These are phyloP conservation scores for Exaiptasia diaphana DNA, from an alignment of 64 coral and sea anemone genomes.

Conservation along the genomic window DNA sequence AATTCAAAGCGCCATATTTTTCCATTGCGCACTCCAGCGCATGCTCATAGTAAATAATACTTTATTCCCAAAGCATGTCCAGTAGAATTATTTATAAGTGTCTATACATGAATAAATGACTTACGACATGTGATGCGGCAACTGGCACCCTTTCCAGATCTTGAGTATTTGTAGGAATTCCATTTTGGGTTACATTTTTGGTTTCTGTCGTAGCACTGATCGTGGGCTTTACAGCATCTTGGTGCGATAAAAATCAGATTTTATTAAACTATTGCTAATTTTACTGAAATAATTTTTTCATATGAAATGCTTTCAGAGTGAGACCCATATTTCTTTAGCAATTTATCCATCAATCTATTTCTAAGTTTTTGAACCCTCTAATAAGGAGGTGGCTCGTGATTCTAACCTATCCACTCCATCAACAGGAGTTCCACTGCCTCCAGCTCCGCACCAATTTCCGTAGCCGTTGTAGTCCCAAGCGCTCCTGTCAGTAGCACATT, in stretches of 20 bases:
- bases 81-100: too few species aligned
- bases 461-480: constrained; percentile 33
- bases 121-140: not conserved
- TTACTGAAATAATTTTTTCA: not conserved
- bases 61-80: too few species aligned
- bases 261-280: not conserved
- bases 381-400: not conserved
- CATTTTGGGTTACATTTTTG: not conserved
- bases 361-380: not conserved
- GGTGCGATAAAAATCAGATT: not conserved
- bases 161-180: not conserved
- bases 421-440: constrained; percentile 34
- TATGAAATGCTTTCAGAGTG: not conserved
- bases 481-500: constrained; percentile 12
- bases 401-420: constrained; percentile 45
- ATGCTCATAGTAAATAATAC: too few species aligned
- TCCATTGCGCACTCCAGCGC: too few species aligned
- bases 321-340: not conserved
- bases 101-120: too few species aligned
- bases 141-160: not conserved
- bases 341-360: not conserved
- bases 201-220: not conserved
- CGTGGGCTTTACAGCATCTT: not conserved
- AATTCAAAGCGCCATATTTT: too few species aligned
- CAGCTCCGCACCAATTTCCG: constrained; percentile 52